phyloP scores from a whole-genome alignment of 1,140 invertebrate species.

The Brachionus rubens region DNA sequence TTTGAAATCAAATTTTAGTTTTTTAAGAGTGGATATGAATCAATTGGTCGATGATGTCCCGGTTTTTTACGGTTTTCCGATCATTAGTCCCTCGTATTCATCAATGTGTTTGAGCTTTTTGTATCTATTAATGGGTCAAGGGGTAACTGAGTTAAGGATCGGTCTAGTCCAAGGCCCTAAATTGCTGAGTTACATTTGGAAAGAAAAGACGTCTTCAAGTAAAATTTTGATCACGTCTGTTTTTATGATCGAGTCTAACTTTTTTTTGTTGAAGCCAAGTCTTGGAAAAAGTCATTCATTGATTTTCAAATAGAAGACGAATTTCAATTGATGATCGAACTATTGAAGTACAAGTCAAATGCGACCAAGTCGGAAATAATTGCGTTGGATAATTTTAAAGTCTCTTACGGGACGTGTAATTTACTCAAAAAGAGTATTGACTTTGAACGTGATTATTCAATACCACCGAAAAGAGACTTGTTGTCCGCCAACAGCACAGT shows the following conservation, averaged over 20 bases:
- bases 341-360: background rate
- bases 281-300: constrained; percentile 23
- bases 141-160: background rate
- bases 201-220: constrained; percentile 25
- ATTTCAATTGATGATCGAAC: constrained; percentile 8
- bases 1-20: constrained; percentile 4
- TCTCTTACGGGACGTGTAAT: background rate
- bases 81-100: background rate
- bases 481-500: too few relatives aligned
- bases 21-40: constrained; percentile 22
- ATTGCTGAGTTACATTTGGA: constrained; percentile 11
- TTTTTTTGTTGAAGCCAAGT: background rate
- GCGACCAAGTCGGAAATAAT: background rate
- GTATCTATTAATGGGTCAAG: background rate
- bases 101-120: constrained; percentile 12
- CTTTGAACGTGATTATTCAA: background rate
- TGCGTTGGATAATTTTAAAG: constrained; percentile 28
- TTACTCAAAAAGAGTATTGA: constrained; percentile 8
- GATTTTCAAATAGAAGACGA: constrained; percentile 27
- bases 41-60: background rate
- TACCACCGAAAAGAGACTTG: background rate
- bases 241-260: too few relatives aligned
- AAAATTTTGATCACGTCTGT: background rate
- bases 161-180: constrained; percentile 7
- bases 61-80: constrained; percentile 6